Conservation (phyloP, 2,797 vertebrate species). For the Petrocephalus sullivani region DNA sequence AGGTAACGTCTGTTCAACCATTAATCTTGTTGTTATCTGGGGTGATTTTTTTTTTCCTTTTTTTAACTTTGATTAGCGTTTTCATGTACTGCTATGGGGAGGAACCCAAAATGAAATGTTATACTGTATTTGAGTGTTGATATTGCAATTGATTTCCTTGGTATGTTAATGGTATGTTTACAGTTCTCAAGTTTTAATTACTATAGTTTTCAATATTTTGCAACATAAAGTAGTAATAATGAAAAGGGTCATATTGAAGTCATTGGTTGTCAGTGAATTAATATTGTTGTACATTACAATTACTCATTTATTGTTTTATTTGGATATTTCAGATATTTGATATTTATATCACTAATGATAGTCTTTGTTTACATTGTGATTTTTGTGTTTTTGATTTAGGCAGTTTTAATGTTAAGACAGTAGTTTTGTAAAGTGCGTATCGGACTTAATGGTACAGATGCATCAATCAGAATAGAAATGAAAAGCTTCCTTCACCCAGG, state of each 20-base stretch:
- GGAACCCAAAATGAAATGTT: not conserved
- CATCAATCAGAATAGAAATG: not conserved
- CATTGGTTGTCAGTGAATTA: not conserved
- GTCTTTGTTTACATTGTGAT: not conserved
- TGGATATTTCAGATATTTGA: not conserved
- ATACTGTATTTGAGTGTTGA: not conserved
- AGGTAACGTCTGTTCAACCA: conserved; percentile 61
- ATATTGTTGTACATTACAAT: not conserved
- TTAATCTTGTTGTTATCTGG: not conserved
- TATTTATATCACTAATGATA: not conserved
- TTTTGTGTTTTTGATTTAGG: not conserved
- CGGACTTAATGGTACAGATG: not conserved
- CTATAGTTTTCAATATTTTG: no score
- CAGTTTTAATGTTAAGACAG: not conserved
- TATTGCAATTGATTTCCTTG: not conserved
- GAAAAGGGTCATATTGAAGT: not conserved
- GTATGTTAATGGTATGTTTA: not conserved
- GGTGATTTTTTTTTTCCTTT: not conserved
- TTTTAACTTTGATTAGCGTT: not conserved
- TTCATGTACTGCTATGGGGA: not conserved
- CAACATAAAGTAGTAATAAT: not conserved
- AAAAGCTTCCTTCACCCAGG: not conserved
- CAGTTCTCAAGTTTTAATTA: not conserved
- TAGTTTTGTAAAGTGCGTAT: not conserved
- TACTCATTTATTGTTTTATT: not conserved